Conservation (phyloP, 2,113 vertebrate genomes). For the Perca flavescens region DNA sequence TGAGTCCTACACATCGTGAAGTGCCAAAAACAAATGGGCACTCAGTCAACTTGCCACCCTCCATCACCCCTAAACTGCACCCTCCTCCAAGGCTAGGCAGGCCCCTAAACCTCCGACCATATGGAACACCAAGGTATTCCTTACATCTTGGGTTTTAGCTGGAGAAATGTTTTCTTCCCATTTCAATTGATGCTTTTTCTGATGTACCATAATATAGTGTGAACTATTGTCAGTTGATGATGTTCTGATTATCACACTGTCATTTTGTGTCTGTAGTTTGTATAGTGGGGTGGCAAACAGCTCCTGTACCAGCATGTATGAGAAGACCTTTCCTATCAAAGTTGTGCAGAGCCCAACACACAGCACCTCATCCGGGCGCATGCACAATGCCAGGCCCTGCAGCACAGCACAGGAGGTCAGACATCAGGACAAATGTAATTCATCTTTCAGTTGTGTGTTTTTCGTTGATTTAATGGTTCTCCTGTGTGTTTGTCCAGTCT, state of each 20-base stretch:
- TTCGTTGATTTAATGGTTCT: not conserved
- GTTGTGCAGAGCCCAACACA: conserved; percentile 80
- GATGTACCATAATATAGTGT: not conserved
- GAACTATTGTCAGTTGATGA: not conserved
- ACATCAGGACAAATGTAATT: not conserved
- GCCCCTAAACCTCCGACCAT: conserved; percentile 72
- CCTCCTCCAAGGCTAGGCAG: conserved; percentile 80
- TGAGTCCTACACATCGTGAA: conserved; percentile 73
- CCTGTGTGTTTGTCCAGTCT: conserved; percentile 80
- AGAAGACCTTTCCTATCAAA: conserved; percentile 85
- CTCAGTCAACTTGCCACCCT: conserved; percentile 59
- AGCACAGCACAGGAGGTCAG: conserved; percentile 85
- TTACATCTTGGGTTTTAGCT: not conserved
- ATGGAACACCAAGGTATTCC: conserved; percentile 65
- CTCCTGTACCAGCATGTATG: conserved; percentile 79
- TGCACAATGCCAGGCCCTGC: conserved; percentile 33
- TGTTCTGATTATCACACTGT: conserved; percentile 11
- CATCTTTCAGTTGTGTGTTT: not conserved
- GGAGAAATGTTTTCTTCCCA: not conserved
- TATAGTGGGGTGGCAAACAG: conserved; percentile 52
- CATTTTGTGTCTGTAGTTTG: conserved; percentile 45
- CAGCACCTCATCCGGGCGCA: conserved; percentile 68
- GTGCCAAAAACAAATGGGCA: conserved; percentile 85
- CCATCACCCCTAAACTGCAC: conserved; percentile 61
- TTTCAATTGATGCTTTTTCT: not conserved